These are phyloP conservation scores for Varecia variegata DNA, from an alignment of 2,797 vertebrate species.

Conservation along the genomic window DNA sequence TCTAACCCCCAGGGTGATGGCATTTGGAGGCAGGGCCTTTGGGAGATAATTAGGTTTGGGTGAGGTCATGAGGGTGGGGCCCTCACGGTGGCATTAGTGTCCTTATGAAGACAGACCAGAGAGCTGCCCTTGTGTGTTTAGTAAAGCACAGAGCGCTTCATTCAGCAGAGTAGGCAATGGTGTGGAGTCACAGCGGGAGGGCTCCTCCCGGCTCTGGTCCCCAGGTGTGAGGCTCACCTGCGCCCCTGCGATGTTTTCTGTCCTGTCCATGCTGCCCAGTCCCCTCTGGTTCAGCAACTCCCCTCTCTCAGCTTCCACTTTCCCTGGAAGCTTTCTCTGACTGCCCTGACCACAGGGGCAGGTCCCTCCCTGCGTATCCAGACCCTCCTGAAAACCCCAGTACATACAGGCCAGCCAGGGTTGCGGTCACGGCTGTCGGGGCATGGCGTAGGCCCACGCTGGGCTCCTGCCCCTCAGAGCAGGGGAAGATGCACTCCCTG, in stretches of 20 bases:
- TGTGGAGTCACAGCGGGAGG: too few relatives aligned
- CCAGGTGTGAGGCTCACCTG: not conserved
- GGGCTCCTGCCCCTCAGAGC: not conserved
- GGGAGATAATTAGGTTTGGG: not conserved
- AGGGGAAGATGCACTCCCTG: not conserved
- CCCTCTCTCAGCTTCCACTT: not conserved
- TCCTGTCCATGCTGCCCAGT: not conserved
- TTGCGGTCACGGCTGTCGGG: too few relatives aligned
- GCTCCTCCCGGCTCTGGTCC: not conserved
- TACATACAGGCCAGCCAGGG: not conserved
- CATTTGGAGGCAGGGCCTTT: not conserved
- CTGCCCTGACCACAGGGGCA: not conserved
- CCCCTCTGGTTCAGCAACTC: not conserved
- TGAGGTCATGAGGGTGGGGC: not conserved
- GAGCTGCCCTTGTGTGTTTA: rapidly evolving
- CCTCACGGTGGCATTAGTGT: not conserved
- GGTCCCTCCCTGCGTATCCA: too few relatives aligned
- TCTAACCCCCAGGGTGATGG: not conserved
- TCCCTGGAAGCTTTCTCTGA: not conserved
- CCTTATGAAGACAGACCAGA: not conserved
- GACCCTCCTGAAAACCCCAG: not conserved
- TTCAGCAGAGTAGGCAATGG: not conserved
- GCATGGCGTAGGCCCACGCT: too few relatives aligned
- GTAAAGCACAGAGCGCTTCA: not conserved
- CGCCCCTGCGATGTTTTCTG: not conserved